These are phyloP conservation scores for Mesaphorura yosii DNA, from an alignment of 1,140 invertebrate genomes.

Conservation along the genomic window DNA sequence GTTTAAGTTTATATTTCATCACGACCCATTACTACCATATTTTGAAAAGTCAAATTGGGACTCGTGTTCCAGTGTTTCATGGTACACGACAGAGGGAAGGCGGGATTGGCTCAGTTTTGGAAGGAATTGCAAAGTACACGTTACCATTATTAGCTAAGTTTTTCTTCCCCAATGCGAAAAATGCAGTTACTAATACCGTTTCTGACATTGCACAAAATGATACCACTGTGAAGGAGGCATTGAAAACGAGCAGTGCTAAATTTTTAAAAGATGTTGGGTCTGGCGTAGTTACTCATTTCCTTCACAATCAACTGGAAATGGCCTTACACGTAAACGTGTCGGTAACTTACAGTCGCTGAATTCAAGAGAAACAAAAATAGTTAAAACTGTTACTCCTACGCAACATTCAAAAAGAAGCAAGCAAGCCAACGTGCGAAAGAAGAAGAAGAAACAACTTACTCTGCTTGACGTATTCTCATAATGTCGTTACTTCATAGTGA, in stretches of 20 bases:
- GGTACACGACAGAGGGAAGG: conserved; percentile 9
- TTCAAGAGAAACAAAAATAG: too few species aligned
- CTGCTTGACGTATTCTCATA: too few species aligned
- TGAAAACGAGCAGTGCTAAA: not conserved
- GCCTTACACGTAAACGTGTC: not conserved
- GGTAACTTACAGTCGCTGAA: too few species aligned
- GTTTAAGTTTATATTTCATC: conserved; percentile 1
- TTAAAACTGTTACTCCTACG: too few species aligned
- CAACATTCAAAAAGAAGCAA: too few species aligned
- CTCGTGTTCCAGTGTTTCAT: conserved; percentile 3
- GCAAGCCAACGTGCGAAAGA: too few species aligned
- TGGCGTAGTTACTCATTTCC: not conserved
- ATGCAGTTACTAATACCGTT: conserved; percentile 3
- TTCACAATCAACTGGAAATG: not conserved
- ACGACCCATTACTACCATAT: conserved; percentile 3
- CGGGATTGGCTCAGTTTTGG: conserved; percentile 3
- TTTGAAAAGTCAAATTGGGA: conserved; percentile 2
- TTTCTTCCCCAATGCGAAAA: conserved; percentile 11
- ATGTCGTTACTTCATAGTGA: too few species aligned
- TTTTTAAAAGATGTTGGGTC: conserved; percentile 6
- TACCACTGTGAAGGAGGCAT: not conserved
- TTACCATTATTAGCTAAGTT: conserved; percentile 5
- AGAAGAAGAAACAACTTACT: too few species aligned
- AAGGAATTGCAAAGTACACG: conserved; percentile 12
- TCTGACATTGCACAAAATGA: not conserved